phyloP scores from a whole-genome alignment of 2,113 vertebrate genomes.

The Pelecanoides urinatrix region DNA sequence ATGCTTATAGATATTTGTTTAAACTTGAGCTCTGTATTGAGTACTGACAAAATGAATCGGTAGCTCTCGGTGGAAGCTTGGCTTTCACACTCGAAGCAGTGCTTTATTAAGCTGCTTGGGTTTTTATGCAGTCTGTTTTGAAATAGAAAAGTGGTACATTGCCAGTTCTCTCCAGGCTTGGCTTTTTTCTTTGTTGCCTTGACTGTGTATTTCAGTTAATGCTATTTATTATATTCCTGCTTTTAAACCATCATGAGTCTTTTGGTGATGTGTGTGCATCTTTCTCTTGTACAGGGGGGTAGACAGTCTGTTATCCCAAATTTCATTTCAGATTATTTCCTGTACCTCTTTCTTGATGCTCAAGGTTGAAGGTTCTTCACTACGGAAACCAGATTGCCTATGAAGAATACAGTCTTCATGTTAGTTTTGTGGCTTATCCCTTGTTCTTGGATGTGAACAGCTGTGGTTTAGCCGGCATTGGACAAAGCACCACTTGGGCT shows the following conservation, averaged over 20 bases:
- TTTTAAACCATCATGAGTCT: background rate
- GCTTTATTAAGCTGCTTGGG: conserved; percentile 1
- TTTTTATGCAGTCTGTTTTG: background rate
- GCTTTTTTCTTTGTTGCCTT: background rate
- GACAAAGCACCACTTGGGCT: background rate
- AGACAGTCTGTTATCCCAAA: background rate
- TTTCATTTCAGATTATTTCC: background rate
- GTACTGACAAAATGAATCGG: conserved; percentile 26
- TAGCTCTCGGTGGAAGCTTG: background rate
- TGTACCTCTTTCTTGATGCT: background rate
- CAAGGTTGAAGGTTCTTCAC: background rate
- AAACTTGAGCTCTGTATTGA: background rate
- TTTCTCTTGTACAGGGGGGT: background rate
- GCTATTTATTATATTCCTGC: background rate
- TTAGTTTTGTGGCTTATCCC: background rate
- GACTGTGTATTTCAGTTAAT: background rate
- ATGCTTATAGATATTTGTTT: conserved; percentile 23
- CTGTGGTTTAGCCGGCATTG: background rate
- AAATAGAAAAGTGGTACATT: background rate
- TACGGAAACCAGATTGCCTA: fast-evolving
- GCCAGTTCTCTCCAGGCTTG: background rate
- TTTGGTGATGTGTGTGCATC: background rate
- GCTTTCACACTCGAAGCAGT: conserved; percentile 15
- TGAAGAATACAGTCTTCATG: background rate
- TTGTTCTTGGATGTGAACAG: background rate